Base-by-base conservation (phyloP, 2,888 invertebrate genomes). In the Cephus rjabovi region DNA sequence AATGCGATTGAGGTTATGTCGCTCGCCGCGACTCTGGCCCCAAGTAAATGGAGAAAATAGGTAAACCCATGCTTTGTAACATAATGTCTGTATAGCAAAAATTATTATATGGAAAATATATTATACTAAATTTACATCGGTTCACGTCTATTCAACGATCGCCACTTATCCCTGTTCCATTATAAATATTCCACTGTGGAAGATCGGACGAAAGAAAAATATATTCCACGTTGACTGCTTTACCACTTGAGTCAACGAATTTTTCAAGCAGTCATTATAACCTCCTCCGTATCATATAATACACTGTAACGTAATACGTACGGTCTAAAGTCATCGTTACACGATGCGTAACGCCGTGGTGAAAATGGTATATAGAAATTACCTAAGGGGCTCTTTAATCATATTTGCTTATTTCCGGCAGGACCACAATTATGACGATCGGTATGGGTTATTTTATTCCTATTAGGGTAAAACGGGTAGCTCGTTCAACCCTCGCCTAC, bases 1-100 rank as follows among this genome's bases (percentile, higher is more conserved):
- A 83, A 81, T 83, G 83, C 80, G 79, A 76, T 70, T 75, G 81
- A 70, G 31, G 71, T 71, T 34, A 71, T 23, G 31, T 71, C 31
- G 31, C 12, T 71, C 12, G 31, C 71, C 71, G 71, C 71, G 71
- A 74, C 35, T 35, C 23, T n/a, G 35, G n/a, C 12, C 69, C 31
- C 33, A 12, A 31, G 30, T 68, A 30, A 56, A 56, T 23, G 56
- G 23, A 56, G 56, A 56, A 56, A 75, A 71, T 71, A 71, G 88
- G 87, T 87, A 87, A 91, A 89, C 85, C 56, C 87, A 89, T 90
- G 91, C 91, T 91, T 91, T 91, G 91, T 91, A 91, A 90, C 86
- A 91, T 91, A 91, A 88, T 91, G 90, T 91, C 90, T 91, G 91
- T 91, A 91, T 91, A 91, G 91, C 91, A 89, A 91, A 89, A 91